Base-by-base conservation (phyloP, 2,113 vertebrate species). In the Arvicanthis niloticus region DNA sequence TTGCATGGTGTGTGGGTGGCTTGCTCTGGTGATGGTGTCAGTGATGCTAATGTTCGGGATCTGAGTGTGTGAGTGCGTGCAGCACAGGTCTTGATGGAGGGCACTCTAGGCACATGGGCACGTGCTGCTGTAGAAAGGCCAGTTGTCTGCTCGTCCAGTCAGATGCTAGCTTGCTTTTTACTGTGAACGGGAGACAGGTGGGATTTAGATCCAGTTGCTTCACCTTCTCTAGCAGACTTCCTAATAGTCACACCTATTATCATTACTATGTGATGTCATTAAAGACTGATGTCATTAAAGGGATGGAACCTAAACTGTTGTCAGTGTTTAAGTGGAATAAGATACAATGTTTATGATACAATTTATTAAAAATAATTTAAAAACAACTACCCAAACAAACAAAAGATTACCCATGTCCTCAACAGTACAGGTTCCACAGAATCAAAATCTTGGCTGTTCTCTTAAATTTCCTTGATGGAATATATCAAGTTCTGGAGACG, bases 401-500 rank as follows among this genome's bases (percentile, higher is more conserved):
- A 62, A 31, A 40, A 93, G 85, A 93, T 96, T 29, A 12, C 24
- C 34, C 34, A 0, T 88, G 9, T 40, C 42, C 34, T 7, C 85
- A 45, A 37, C 3, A 76, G 48, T 21, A 21, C 31, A 75, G 8
- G 3, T 48, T 13, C 73, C 8, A 94, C 8, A 88, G 88, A 76
- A 8, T 86, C 19, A 82, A 56, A 48, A 51, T 7, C 3, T 37
- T 81, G 42, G 12, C 75, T 4, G 51, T 91, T 86, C 42, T 91
- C 86, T 82, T 58, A 42, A 94, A 91, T 16, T 77, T 89, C 21
- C 40, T 7, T 73, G 87, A 80, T 31, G 62, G 92, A 85, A 80
- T 81, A 42, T 53, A 56, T 77, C 42, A 82, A 91, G 68, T 91
- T 58, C 15, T 40, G 34, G 51, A 88, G 67, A 93, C 92, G 1